These are phyloP conservation scores for Yasuhikotakia modesta DNA, from an alignment of 2,797 vertebrate genomes.

Conservation along the genomic window DNA sequence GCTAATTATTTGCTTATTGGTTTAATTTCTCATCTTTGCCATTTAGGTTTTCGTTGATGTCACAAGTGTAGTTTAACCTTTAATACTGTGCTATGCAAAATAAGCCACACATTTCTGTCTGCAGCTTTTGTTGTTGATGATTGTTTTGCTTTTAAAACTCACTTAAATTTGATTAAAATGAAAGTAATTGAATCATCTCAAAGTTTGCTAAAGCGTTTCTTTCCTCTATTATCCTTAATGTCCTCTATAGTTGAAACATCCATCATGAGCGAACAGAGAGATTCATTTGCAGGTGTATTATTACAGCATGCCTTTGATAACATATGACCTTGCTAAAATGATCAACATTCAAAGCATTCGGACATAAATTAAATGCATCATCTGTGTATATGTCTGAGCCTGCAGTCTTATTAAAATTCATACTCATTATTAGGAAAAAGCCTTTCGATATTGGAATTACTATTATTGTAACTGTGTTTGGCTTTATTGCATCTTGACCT, in stretches of 20 bases:
- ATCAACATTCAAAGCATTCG: conserved; percentile 33
- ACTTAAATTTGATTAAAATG: not conserved
- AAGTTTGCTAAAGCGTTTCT: conserved; percentile 6
- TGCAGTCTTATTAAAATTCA: not conserved
- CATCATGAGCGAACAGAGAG: conserved; percentile 20
- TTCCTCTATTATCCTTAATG: conserved; percentile 11
- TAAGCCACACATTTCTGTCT: conserved; percentile 9
- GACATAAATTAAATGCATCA: not conserved
- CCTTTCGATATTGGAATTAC: conserved; percentile 5
- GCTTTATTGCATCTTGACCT: conserved; percentile 4
- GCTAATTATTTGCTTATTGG: conserved; percentile 8
- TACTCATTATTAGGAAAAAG: not conserved
- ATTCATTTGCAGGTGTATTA: conserved; percentile 20
- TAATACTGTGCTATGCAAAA: conserved; percentile 5
- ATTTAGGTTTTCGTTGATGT: conserved; percentile 4
- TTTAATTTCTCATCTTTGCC: not conserved
- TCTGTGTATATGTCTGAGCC: not conserved
- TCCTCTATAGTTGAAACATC: conserved; percentile 29
- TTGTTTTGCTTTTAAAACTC: not conserved
- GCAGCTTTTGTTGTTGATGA: not conserved
- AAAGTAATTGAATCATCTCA: conserved; percentile 14
- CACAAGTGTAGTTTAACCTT: conserved; percentile 3
- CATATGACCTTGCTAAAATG: conserved; percentile 45
- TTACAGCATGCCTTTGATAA: conserved; percentile 22
- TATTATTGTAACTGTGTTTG: not conserved